Evolutionary conservation across 2,113 vertebrate genomes (phyloP).

Genomic region (Octodon degus): DNA sequence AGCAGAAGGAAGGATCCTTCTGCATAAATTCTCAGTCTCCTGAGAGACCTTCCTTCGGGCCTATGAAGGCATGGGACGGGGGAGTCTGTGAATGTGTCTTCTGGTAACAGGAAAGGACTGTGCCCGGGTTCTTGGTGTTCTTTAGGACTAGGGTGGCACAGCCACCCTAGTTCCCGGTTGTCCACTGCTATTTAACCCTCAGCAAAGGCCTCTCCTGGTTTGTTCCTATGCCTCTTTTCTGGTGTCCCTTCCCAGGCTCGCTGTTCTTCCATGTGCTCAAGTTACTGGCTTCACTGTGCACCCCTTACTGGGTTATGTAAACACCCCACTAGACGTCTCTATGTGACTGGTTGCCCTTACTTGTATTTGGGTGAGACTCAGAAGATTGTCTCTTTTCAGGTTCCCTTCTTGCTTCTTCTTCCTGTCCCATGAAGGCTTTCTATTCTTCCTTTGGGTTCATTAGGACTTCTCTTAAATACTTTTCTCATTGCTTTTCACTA

Average conservation of each 20-base stretch:
- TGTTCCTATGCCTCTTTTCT: not conserved
- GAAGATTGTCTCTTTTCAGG: not conserved
- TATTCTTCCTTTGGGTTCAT: not conserved
- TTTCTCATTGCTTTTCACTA: not conserved
- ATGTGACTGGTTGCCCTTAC: not conserved
- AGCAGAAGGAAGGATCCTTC: not conserved
- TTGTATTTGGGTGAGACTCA: not conserved
- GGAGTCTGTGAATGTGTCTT: not conserved
- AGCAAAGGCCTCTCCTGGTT: not conserved
- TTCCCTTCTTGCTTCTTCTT: not conserved
- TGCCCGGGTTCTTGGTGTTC: not conserved
- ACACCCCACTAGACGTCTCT: too few relatives aligned
- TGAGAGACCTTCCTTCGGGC: not conserved
- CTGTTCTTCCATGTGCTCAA: not conserved
- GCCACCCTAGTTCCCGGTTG: not conserved
- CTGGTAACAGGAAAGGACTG: not conserved
- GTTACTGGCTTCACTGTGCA: not conserved
- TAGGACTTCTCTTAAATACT: constrained; percentile 10
- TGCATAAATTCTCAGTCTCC: not conserved
- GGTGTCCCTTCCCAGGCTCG: not conserved
- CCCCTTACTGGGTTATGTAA: not conserved
- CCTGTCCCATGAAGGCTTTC: not conserved
- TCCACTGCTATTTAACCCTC: not conserved
- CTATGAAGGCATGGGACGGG: not conserved
- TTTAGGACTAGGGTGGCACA: not conserved